Percentiles rank a stretch among this genome's conserved stretches.
Conservation (phyloP, 2,888 invertebrate genomes). For the Pachliopta kotzebuea region DNA sequence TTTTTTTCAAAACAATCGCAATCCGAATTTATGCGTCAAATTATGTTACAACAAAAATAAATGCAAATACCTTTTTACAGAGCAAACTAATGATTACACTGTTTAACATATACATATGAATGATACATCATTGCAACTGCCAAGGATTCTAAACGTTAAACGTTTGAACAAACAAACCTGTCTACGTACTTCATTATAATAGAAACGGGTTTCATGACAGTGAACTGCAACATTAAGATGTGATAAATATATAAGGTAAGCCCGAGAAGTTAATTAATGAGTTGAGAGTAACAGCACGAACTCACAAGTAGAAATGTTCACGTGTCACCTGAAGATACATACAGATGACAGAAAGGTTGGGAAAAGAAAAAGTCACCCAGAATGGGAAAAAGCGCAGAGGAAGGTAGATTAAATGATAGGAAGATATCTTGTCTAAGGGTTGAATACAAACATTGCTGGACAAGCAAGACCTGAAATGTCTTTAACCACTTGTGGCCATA, state of each 20-base stretch:
- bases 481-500: no score
- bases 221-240: conserved; percentile 15
- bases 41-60: not conserved
- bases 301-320: no score
- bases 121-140: conserved; percentile 8
- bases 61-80: conserved; percentile 1
- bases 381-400: no score
- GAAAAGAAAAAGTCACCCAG: no score
- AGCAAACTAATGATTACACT: conserved; percentile 16
- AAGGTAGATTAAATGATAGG: no score
- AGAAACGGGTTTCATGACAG: conserved; percentile 16
- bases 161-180: conserved; percentile 17
- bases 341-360: no score
- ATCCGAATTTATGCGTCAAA: not conserved
- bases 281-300: no score
- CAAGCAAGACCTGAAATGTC: no score
- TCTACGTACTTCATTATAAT: not conserved
- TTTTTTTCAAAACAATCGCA: not conserved
- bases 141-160: conserved; percentile 26
- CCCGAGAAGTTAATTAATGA: no score
- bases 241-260: not conserved
- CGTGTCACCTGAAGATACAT: no score
- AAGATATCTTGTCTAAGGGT: no score
- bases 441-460: no score
- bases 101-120: conserved; percentile 10